phyloP scores from a whole-genome alignment of 1,140 invertebrate genomes.

The Steinernema khuongi region DNA sequence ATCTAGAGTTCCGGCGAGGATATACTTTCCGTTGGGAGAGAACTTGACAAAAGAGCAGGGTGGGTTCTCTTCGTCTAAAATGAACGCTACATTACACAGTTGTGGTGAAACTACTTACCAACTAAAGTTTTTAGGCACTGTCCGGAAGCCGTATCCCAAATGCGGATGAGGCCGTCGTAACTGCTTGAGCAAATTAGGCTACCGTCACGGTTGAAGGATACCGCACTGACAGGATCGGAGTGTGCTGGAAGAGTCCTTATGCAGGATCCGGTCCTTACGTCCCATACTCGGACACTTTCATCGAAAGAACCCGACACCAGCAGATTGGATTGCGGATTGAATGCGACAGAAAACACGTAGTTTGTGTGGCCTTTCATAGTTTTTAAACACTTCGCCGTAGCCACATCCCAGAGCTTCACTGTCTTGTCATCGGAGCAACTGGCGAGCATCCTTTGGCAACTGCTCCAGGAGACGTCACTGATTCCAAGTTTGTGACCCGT shows the following conservation, averaged over 20 bases:
- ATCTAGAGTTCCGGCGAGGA: slow-evolving; percentile 94
- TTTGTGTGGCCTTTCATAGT: slow-evolving; percentile 98
- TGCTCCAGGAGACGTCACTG: slow-evolving; percentile 97
- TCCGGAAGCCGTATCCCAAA: slow-evolving; percentile 98
- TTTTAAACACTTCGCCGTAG: slow-evolving; percentile 78
- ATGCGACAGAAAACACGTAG: slow-evolving; percentile 99
- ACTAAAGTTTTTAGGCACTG: slow-evolving; percentile 96
- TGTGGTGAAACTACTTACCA: slow-evolving; percentile 61
- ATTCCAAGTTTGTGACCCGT: slow-evolving; percentile 92
- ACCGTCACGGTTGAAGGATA: slow-evolving; percentile 90
- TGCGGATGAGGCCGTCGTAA: slow-evolving; percentile 98
- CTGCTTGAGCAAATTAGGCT: slow-evolving; percentile 95
- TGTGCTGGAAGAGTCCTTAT: slow-evolving; percentile 96
- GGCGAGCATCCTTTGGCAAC: slow-evolving; percentile 86
- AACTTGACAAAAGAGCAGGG: slow-evolving; percentile 99
- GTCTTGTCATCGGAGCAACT: slow-evolving; percentile 96
- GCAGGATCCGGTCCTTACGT: slow-evolving; percentile 97
- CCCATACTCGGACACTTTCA: slow-evolving; percentile 98
- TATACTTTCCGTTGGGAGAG: slow-evolving; percentile 99
- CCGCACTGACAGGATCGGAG: slow-evolving; percentile 97
- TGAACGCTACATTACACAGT: neutral
- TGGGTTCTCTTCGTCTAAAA: slow-evolving; percentile 81
- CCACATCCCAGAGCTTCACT: slow-evolving; percentile 69
- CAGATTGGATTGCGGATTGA: slow-evolving; percentile 98
- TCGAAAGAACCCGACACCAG: slow-evolving; percentile 99